Percentiles rank a stretch among this genome's conserved stretches.
Conservation (phyloP, 2,113 vertebrate species). For the Clarias gariepinus region DNA sequence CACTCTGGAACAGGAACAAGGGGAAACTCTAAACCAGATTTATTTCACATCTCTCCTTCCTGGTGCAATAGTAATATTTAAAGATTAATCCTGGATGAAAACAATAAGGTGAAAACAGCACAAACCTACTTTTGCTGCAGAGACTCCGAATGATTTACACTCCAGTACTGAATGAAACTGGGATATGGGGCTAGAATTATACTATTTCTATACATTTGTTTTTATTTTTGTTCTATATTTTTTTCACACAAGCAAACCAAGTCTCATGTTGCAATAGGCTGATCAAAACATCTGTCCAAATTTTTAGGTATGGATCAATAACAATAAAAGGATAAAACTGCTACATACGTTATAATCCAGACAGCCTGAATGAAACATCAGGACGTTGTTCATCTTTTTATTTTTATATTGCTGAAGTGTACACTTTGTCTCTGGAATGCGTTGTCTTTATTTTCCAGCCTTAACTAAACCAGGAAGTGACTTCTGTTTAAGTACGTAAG, state of each 20-base stretch:
- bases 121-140: slow-evolving; percentile 16
- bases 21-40: slow-evolving; percentile 46
- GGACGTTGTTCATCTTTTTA: not conserved
- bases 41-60: slow-evolving; percentile 33
- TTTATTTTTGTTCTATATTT: not conserved
- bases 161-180: not conserved
- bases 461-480: not conserved
- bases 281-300: not conserved
- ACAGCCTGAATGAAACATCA: not conserved
- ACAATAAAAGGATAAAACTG: not conserved
- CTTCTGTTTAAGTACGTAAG: not conserved
- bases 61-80: slow-evolving; percentile 53
- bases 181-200: not conserved
- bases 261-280: not conserved
- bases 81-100: slow-evolving; percentile 41
- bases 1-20: slow-evolving; percentile 27
- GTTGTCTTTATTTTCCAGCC: not conserved
- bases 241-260: not conserved
- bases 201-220: not conserved
- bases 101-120: not conserved
- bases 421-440: not conserved
- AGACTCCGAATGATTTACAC: not conserved
- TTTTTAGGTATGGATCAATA: not conserved
- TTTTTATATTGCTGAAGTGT: not conserved
- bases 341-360: not conserved